Evolutionary conservation across 2,797 vertebrate species (phyloP), one percentile per base, ranked within the genome.

Genomic region (Hephaestus fuliginosus): DNA sequence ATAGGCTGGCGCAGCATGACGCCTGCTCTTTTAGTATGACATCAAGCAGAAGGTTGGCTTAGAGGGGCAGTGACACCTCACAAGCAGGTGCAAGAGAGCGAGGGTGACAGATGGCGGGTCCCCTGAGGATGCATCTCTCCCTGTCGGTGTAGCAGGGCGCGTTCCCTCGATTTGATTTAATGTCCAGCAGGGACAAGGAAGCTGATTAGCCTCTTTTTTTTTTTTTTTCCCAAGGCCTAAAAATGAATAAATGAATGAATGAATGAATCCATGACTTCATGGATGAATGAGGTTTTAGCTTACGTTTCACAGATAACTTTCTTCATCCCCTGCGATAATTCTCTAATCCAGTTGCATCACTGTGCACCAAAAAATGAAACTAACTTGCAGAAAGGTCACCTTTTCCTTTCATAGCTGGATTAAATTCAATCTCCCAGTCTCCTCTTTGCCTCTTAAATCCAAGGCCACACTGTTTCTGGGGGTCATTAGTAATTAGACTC

Each of bases 311-410:
- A 77, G 77, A 91, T 88, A 72, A 85, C 74, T 84, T 86, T 77
- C 70, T 81, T 80, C 76, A 88, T 91, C 87, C 90, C 57, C 78
- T 72, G 64, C 62, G 57, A 63, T 93, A 88, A 89, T 87, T 89
- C 90, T 80, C 57, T 93, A 92, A 93, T 93, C 94, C 91, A 88
- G 87, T 91, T 87, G 84, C 88, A 91, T 93, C 90, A 90, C 63
- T 66, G 76, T 43, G 56, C 77, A 86, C 80, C 76, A 87, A 78
- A 90, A 33, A 89, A 91, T 93, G 63, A 91, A 92, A 90, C 86
- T 72, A 81, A 87, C 84, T 91, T 88, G 74, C 74, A 83, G 80
- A 84, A 90, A 93, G 93, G 93, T 95, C 92, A 94, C 91, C 89
- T 84, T 86, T 86, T 78, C 80, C 39, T 56, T 51, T 65, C 70